Evolutionary conservation across 2,888 invertebrate species (phyloP), one percentile per base, ranked within the genome.

Genomic region (Gandaritis pyraliata): DNA sequence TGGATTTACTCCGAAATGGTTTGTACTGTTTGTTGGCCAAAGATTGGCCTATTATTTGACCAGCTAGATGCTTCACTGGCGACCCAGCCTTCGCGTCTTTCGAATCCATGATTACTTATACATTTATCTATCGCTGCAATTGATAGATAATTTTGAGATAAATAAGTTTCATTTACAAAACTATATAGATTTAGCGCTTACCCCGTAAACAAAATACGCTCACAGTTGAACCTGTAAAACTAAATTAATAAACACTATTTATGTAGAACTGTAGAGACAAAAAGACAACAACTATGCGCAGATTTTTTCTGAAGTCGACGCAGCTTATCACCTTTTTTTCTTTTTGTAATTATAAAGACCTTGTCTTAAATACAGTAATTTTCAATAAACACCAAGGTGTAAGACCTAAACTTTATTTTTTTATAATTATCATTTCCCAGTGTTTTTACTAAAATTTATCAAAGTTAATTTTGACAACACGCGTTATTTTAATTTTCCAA

Each of bases 51-150:
- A 59, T 18, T 3, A 51, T 49, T 12, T 55, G 36, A n/a, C 48
- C 54, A 23, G 61, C n/a, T 3, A 55, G 48, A n/a, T 59, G 45
- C 10, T 65, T 68, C 41, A 64, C 36, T 10, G 53, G 61, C 48
- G 59, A 65, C 33, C 69, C 70, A 7, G 43, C 29, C 39, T 52
- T 59, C 53, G 58, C 56, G 30, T 67, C 63, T 47, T 62, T 63
- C 48, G 61, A 58, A 56, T 74, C 72, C 76, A 75, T 69, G 46
- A 30, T 11, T 12, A 13, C 18, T 45, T 45, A 16, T 33, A n/a
- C n/a, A 23, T 11, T 0, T n/a, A 30, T 16, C 46, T 52, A 16
- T 29, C 13, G 10, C 52, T 52, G 38, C 43, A 54, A 53, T 43
- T 2, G 2, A 15, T 16, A 15, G 16, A 43, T 10, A 43, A 11